Percentiles rank a stretch among this genome's conserved stretches.
Evolutionary conservation across 2,797 vertebrate genomes (phyloP).

Genomic region (Pantherophis vulpinus): DNA sequence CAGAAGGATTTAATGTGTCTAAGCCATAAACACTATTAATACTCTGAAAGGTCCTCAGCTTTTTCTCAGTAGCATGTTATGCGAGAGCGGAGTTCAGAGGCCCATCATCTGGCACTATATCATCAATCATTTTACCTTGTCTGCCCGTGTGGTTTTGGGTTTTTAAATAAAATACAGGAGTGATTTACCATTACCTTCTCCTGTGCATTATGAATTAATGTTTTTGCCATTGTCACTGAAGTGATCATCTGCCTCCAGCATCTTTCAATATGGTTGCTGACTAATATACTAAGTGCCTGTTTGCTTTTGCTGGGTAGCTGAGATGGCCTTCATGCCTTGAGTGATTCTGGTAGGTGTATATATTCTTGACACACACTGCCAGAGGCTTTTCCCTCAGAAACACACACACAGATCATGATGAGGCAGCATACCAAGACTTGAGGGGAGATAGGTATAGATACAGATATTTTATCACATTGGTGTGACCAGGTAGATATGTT

Average conservation of each 20-base stretch:
- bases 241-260: background rate
- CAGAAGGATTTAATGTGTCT: background rate
- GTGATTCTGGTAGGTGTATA: background rate
- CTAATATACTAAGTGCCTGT: background rate
- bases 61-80: background rate
- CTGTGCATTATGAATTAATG: background rate
- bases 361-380: background rate
- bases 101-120: background rate
- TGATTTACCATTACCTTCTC: background rate
- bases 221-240: background rate
- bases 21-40: background rate
- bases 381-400: background rate
- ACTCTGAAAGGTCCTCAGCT: background rate
- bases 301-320: background rate
- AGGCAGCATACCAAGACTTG: background rate
- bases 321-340: background rate
- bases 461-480: background rate
- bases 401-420: background rate
- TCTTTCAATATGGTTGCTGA: background rate
- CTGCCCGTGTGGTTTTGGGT: no score
- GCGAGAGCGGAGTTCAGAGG: background rate
- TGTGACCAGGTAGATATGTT: background rate
- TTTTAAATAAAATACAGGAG: background rate
- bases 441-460: background rate
- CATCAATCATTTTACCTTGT: background rate